phyloP scores from a whole-genome alignment of 2,113 vertebrate genomes.

The Nycticebus coucang region DNA sequence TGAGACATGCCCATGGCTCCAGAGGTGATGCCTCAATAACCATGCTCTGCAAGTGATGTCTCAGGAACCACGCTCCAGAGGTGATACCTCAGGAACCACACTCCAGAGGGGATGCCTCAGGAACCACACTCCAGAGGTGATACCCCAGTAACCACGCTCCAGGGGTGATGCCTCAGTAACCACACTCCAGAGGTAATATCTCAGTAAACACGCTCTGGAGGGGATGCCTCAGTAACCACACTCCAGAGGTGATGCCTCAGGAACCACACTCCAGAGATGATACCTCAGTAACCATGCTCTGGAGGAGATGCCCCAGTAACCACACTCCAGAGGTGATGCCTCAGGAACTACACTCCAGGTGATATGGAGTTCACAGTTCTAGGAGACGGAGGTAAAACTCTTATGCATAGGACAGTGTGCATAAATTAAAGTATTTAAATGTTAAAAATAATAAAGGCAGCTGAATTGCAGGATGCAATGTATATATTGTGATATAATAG shows the following conservation, averaged over 20 bases:
- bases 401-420: background rate
- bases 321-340: background rate
- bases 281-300: background rate
- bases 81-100: background rate
- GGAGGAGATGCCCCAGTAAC: background rate
- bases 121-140: no score
- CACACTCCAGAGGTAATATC: no score
- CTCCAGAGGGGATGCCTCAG: no score
- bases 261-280: no score
- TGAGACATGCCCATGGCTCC: background rate
- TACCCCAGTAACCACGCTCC: no score
- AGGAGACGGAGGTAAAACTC: background rate
- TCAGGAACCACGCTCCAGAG: background rate
- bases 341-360: no score
- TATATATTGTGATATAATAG: background rate
- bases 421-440: background rate
- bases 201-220: no score
- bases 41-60: no score
- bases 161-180: no score
- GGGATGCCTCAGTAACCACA: no score
- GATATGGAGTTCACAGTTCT: no score
- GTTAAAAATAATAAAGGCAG: background rate
- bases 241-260: background rate
- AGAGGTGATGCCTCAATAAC: no score
- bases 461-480: background rate